phyloP scores from a whole-genome alignment of 2,797 vertebrate genomes.

The Molossus molossus region DNA sequence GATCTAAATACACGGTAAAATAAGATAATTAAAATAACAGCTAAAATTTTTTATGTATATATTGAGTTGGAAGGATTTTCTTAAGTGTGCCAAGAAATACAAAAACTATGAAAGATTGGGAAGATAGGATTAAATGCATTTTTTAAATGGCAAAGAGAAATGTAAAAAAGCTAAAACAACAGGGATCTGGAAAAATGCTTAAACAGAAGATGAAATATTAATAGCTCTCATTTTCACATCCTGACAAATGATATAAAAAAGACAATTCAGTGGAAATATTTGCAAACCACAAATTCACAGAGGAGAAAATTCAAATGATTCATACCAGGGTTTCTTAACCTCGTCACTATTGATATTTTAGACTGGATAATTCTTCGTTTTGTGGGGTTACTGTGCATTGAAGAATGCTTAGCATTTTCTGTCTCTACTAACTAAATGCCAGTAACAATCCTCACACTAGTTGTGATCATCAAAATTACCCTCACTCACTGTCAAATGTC shows the following conservation, averaged over 20 bases:
- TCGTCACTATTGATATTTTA: background rate
- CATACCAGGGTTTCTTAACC: background rate
- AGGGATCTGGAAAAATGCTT: background rate
- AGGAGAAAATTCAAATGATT: background rate
- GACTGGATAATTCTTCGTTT: background rate
- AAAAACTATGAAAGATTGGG: background rate
- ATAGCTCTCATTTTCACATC: background rate
- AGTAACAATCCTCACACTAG: fast-evolving
- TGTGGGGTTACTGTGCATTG: background rate
- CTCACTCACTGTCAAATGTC: background rate
- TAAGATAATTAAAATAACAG: background rate
- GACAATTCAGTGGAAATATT: background rate
- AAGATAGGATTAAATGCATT: background rate
- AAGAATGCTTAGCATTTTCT: background rate
- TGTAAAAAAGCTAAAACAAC: background rate
- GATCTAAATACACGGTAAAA: background rate
- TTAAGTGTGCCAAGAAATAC: background rate
- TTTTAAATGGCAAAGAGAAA: background rate
- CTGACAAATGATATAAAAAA: background rate
- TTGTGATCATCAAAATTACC: background rate
- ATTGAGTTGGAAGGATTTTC: background rate
- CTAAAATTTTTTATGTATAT: background rate
- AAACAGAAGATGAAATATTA: background rate
- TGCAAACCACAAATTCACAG: background rate
- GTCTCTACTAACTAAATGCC: background rate